These are phyloP conservation scores for Lycia hirtaria DNA, from an alignment of 2,888 invertebrate genomes.

Conservation along the genomic window DNA sequence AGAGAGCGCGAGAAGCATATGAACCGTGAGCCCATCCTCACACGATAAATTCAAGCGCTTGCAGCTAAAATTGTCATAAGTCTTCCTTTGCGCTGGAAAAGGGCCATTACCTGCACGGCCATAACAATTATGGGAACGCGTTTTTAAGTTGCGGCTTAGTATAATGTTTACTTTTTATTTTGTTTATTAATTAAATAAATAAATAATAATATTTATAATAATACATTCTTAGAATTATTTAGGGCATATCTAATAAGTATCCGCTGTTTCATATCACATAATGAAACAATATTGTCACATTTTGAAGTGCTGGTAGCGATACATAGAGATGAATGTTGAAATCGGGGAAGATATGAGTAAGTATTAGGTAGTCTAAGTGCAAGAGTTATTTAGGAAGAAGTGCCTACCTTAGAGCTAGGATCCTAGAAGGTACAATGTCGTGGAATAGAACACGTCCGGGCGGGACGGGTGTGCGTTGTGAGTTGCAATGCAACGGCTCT, in stretches of 20 bases:
- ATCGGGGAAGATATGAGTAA: conserved; percentile 39
- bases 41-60: too few species aligned
- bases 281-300: conserved; percentile 61
- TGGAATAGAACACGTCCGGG: conserved; percentile 83
- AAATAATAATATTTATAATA: too few species aligned
- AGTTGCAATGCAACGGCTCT: conserved; percentile 54
- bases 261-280: conserved; percentile 15
- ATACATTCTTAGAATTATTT: conserved; percentile 54
- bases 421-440: conserved; percentile 61
- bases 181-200: too few species aligned
- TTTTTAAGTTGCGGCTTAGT: too few species aligned
- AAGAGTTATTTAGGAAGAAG: conserved; percentile 62
- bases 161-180: too few species aligned
- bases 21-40: too few species aligned
- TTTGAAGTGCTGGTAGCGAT: conserved; percentile 41
- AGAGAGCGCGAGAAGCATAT: too few species aligned
- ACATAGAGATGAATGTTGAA: conserved; percentile 11
- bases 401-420: conserved; percentile 52
- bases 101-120: too few species aligned
- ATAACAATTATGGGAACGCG: too few species aligned
- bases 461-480: conserved; percentile 82
- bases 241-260: not conserved
- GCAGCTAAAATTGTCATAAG: too few species aligned
- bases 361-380: conserved; percentile 57
- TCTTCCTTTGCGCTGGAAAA: too few species aligned